Base-by-base conservation (phyloP, 2,888 invertebrate genomes). In the Zeuzera pyrina region DNA sequence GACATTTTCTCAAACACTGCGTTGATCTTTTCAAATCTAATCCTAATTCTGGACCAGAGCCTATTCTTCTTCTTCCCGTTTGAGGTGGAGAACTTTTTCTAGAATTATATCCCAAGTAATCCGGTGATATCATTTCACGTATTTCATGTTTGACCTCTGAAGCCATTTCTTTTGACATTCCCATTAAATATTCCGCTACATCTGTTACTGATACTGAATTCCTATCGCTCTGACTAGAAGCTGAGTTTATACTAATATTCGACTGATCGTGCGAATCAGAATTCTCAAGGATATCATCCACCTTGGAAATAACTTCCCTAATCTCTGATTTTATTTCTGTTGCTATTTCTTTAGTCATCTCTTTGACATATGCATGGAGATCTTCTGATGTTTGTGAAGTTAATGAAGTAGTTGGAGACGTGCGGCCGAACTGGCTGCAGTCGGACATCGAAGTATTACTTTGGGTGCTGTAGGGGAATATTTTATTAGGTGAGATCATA, bases 241-340 rank as follows among this genome's bases (percentile, higher is more conserved):
- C 74, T 45, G 87, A 86, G 39, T 64, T 77, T 33, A 83, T 61
- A 41, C 83, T 83, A 29, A 70, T 41, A 57, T 84, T 84, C 15
- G 77, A 65, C 50, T 85, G 79, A 45, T 89, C 89, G 3, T 85
- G 57, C 1, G 79, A 72, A 52, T 89, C 90, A 1, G 88, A 87
- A 57, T 89, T 90, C 39, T 91, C 91, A 16, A 92, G 68, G 29
- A 91, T 92, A 56, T 92, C 91, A 46, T 93, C 92, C 0, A 93
- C 92, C 65, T 88, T 89, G 2, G 89, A 91, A 45, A 92, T 92
- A 0, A 93, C 92, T 64, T 89, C 92, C 3, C 92, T 84, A 23
- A 93, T 90, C 77, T 92, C 92, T 2, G 92, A 92, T 59, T 92
- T 92, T 12, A 93, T 90, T 70, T 92, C 92, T 6, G 90, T 91